Evolutionary conservation across 2,113 vertebrate species (phyloP).

Genomic region (Crotalus helleri): DNA sequence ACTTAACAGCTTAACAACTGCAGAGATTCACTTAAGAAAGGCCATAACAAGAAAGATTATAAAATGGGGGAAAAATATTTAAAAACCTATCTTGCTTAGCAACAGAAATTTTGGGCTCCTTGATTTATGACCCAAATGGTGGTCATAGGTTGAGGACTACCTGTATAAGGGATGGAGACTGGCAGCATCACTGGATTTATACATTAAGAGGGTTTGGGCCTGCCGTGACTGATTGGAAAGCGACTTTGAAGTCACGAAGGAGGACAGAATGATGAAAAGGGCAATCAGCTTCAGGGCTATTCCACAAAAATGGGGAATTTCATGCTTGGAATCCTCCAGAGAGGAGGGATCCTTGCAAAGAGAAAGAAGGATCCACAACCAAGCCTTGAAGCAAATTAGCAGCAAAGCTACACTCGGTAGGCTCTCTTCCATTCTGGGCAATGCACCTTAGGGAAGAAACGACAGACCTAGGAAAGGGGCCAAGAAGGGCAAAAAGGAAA

Average conservation of each 20-base stretch:
- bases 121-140: too few relatives aligned
- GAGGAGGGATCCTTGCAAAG: background rate
- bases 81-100: too few relatives aligned
- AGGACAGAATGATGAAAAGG: background rate
- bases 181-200: background rate
- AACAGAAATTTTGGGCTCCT: too few relatives aligned
- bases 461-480: too few relatives aligned
- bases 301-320: background rate
- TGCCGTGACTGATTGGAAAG: background rate
- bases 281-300: background rate
- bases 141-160: too few relatives aligned
- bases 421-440: background rate
- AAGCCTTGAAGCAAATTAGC: background rate
- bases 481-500: background rate
- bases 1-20: too few relatives aligned
- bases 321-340: background rate
- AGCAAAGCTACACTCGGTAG: too few relatives aligned
- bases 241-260: background rate
- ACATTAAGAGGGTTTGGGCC: background rate
- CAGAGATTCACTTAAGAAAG: too few relatives aligned
- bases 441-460: background rate
- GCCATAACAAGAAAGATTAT: too few relatives aligned
- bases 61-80: too few relatives aligned
- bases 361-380: background rate
- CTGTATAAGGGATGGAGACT: background rate